phyloP scores from a whole-genome alignment of 2,888 invertebrate genomes.

The Tillus elongatus region DNA sequence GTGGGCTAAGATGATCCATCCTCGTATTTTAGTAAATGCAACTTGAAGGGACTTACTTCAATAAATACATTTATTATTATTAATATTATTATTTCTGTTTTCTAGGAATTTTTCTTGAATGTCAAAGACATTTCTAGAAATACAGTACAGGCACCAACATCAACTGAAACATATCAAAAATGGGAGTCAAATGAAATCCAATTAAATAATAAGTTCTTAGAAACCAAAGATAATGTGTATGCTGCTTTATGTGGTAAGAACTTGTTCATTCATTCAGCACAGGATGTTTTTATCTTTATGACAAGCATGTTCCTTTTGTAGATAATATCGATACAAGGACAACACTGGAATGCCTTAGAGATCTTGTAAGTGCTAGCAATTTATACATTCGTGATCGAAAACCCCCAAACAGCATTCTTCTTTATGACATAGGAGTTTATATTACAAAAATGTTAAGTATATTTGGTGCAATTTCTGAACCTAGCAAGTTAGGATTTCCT shows the following conservation, averaged over 20 bases:
- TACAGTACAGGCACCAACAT: slow-evolving; percentile 36
- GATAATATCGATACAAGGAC: slow-evolving; percentile 90
- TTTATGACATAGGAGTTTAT: slow-evolving; percentile 73
- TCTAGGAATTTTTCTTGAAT: slow-evolving; percentile 87
- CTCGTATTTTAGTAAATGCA: too few relatives aligned
- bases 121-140: slow-evolving; percentile 67
- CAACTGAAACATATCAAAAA: slow-evolving; percentile 55
- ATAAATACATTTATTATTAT: too few relatives aligned
- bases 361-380: slow-evolving; percentile 78
- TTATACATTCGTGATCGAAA: slow-evolving; percentile 65
- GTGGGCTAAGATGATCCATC: too few relatives aligned
- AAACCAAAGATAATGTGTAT: slow-evolving; percentile 61
- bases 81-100: too few relatives aligned
- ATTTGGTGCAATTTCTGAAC: slow-evolving; percentile 64
- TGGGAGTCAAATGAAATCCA: slow-evolving; percentile 65
- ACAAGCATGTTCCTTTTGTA: slow-evolving; percentile 38
- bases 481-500: slow-evolving; percentile 67
- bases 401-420: slow-evolving; percentile 50
- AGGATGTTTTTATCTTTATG: slow-evolving; percentile 5
- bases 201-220: slow-evolving; percentile 56
- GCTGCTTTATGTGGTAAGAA: slow-evolving; percentile 72
- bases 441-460: slow-evolving; percentile 71
- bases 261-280: slow-evolving; percentile 6
- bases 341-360: slow-evolving; percentile 75
- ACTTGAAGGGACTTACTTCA: too few relatives aligned